Percentiles rank a stretch among this genome's conserved stretches.
Evolutionary conservation across 2,888 invertebrate species (phyloP).

Genomic region (Dolichopus griseipennis): DNA sequence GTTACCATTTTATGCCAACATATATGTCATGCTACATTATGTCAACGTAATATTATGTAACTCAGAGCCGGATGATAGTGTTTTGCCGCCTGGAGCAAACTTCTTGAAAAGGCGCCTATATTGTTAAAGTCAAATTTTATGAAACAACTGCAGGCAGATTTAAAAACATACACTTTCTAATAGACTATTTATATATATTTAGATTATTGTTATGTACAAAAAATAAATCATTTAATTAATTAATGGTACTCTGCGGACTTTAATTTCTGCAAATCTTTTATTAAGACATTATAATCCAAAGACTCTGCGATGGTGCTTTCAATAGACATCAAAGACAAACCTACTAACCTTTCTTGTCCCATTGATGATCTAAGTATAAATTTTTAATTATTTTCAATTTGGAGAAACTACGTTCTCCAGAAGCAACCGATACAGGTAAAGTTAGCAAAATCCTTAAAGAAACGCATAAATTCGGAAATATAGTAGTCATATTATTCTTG

Average conservation of each 20-base stretch:
- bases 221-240: slow-evolving; percentile 9
- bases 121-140: slow-evolving; percentile 7
- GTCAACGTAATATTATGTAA: too few relatives aligned
- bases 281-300: slow-evolving; percentile 9
- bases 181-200: slow-evolving; percentile 8
- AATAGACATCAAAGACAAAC: slow-evolving; percentile 9
- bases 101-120: slow-evolving; percentile 10
- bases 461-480: slow-evolving; percentile 5
- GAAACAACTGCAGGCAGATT: not conserved
- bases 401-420: slow-evolving; percentile 3
- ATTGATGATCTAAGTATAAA: slow-evolving; percentile 9
- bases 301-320: slow-evolving; percentile 9
- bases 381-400: slow-evolving; percentile 10
- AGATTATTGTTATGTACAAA: slow-evolving; percentile 8
- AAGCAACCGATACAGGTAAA: slow-evolving; percentile 7
- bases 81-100: slow-evolving; percentile 10
- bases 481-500: slow-evolving; percentile 7
- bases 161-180: slow-evolving; percentile 5
- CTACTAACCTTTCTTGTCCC: slow-evolving; percentile 7
- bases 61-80: slow-evolving; percentile 8
- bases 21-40: too few relatives aligned
- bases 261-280: slow-evolving; percentile 11
- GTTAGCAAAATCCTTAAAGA: slow-evolving; percentile 9
- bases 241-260: slow-evolving; percentile 8
- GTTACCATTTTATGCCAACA: too few relatives aligned